A percentile compares a stretch with the other conserved stretches of the same genome.
Conservation (phyloP, 2,113 vertebrate genomes). For the Amphiprion ocellaris region DNA sequence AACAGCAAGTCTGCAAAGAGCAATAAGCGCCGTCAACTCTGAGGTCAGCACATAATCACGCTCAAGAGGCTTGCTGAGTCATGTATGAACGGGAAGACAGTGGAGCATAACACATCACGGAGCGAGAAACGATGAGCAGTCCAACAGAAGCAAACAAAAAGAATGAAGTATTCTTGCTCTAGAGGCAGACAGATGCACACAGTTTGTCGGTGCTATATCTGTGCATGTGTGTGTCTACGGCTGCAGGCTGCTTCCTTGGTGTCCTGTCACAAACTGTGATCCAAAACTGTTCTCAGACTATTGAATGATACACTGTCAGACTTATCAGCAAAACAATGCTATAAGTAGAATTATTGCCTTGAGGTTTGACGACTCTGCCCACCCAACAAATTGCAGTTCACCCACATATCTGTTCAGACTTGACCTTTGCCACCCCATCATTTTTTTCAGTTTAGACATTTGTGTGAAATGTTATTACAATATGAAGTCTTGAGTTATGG, state of each 20-base stretch:
- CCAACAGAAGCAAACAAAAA: constrained; percentile 30
- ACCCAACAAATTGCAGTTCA: too few relatives aligned
- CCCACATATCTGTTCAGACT: too few relatives aligned
- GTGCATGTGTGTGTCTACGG: neutral
- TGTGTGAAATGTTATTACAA: too few relatives aligned
- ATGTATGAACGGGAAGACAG: neutral
- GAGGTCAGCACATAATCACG: constrained; percentile 3
- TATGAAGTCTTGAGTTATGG: too few relatives aligned
- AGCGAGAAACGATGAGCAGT: constrained; percentile 34
- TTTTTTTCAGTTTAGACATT: too few relatives aligned
- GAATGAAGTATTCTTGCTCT: constrained; percentile 22
- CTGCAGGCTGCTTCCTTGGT: constrained; percentile 8
- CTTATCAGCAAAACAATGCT: constrained; percentile 19
- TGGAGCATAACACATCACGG: neutral
- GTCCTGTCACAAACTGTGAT: constrained; percentile 17
- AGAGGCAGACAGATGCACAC: constrained; percentile 11
- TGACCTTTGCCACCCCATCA: too few relatives aligned
- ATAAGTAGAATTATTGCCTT: neutral
- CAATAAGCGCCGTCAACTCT: constrained; percentile 16
- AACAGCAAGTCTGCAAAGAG: constrained; percentile 11
- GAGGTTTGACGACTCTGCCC: too few relatives aligned
- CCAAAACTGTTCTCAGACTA: constrained; percentile 13
- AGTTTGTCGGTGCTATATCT: constrained; percentile 14
- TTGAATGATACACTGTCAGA: constrained; percentile 20
- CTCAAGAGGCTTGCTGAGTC: constrained; percentile 42